Conservation (phyloP, 2,113 vertebrate genomes). For the Catharus fuscescens region DNA sequence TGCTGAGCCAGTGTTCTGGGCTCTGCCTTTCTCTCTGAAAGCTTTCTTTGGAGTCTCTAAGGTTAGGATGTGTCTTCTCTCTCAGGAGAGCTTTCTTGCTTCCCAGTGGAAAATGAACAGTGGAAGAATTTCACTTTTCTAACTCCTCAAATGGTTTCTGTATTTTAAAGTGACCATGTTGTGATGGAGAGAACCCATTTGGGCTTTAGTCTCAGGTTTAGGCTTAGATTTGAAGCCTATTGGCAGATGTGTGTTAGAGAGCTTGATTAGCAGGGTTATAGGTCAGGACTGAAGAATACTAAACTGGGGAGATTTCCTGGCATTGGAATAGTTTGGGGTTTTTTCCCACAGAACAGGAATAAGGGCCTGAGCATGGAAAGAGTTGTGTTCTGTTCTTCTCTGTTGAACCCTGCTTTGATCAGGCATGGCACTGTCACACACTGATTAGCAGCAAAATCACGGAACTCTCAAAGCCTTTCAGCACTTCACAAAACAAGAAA, state of each 20-base stretch:
- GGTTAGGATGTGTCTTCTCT: not conserved
- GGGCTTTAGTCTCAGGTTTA: not conserved
- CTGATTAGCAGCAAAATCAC: conserved; percentile 12
- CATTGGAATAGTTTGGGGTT: not conserved
- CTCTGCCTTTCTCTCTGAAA: not conserved
- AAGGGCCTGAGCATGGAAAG: not conserved
- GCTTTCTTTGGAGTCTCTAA: not conserved
- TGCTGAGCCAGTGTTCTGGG: not conserved
- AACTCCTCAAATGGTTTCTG: not conserved
- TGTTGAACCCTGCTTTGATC: conserved; percentile 22
- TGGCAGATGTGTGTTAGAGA: not conserved
- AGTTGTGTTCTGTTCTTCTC: not conserved
- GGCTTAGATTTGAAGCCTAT: not conserved
- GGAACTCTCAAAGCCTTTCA: not conserved
- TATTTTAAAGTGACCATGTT: not conserved
- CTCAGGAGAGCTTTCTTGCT: not conserved
- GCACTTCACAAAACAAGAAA: conserved; percentile 3
- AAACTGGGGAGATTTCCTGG: not conserved
- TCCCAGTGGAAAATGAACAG: not conserved
- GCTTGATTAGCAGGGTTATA: not conserved
- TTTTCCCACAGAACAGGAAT: not conserved
- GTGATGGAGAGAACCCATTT: not conserved
- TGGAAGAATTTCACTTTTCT: not conserved
- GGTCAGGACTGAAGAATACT: not conserved
- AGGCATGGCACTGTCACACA: not conserved